Conservation (phyloP, 2,888 invertebrate genomes). For the Petrophora chlorosata region DNA sequence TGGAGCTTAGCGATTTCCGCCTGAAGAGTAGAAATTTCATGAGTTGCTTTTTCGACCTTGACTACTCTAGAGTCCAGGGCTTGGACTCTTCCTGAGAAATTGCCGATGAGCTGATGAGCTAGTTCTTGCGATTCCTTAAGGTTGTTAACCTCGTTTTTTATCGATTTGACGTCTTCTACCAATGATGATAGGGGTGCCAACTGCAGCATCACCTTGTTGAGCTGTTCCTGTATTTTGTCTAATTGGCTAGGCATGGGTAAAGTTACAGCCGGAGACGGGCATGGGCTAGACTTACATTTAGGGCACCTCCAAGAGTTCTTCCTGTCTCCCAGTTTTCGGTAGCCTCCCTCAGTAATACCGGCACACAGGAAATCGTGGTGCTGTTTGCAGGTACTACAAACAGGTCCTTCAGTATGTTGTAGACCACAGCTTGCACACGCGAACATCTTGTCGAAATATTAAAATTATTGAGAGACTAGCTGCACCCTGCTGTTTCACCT, state of each 20-base stretch:
- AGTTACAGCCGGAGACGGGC: conserved; percentile 13
- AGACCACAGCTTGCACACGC: conserved; percentile 26
- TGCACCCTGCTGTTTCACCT: no score
- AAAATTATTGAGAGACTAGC: no score
- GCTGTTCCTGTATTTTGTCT: conserved; percentile 19
- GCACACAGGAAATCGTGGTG: no score
- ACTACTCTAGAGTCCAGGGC: background rate
- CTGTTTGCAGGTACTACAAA: conserved; percentile 7
- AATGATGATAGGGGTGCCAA: conserved; percentile 19
- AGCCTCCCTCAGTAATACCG: no score
- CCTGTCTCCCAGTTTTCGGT: no score
- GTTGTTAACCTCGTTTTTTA: no score
- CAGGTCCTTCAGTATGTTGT: conserved; percentile 22
- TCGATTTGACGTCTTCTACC: no score
- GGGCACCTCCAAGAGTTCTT: no score
- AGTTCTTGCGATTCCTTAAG: no score
- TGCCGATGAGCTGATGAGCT: no score
- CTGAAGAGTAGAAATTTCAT: no score
- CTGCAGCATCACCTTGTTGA: conserved; percentile 5
- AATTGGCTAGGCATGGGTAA: conserved; percentile 9
- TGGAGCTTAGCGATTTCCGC: background rate
- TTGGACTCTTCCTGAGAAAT: background rate
- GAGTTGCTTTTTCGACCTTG: no score
- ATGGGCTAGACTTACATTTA: conserved; percentile 11
- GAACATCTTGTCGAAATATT: conserved; percentile 15